phyloP scores from a whole-genome alignment of 2,888 invertebrate species.

The Agonopterix alstromeriana region DNA sequence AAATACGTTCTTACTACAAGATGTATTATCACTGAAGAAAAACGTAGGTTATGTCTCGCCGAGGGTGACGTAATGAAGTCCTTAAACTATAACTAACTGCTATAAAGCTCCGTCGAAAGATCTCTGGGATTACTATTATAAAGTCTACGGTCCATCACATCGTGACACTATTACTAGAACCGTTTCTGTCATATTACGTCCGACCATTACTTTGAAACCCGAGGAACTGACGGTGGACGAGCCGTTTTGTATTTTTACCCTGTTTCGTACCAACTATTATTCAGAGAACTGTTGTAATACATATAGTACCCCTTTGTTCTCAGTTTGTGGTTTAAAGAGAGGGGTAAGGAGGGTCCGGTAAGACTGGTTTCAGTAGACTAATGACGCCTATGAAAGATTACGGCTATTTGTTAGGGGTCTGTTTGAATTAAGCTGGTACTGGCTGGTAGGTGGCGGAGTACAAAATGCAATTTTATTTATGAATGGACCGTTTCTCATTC shows the following conservation, averaged over 20 bases:
- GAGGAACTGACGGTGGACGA: slow-evolving; percentile 24
- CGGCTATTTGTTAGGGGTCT: slow-evolving; percentile 33
- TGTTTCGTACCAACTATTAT: not conserved
- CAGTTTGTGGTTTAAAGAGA: not conserved
- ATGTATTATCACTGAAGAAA: too few relatives aligned
- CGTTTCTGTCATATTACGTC: slow-evolving; percentile 7
- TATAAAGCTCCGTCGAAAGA: too few relatives aligned
- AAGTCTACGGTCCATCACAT: too few relatives aligned
- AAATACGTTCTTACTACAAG: too few relatives aligned
- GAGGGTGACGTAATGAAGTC: too few relatives aligned
- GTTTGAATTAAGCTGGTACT: not conserved
- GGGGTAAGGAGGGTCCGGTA: slow-evolving; percentile 14
- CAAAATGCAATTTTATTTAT: slow-evolving; percentile 21
- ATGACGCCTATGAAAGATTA: slow-evolving; percentile 48
- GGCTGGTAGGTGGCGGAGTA: not conserved
- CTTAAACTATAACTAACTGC: too few relatives aligned
- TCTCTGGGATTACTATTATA: too few relatives aligned
- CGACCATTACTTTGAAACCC: slow-evolving; percentile 40
- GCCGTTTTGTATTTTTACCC: slow-evolving; percentile 32
- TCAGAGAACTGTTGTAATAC: not conserved
- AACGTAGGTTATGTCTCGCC: too few relatives aligned
- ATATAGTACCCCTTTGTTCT: not conserved
- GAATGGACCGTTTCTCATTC: slow-evolving; percentile 12
- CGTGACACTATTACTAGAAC: too few relatives aligned
- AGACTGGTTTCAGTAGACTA: slow-evolving; percentile 35